Conservation (phyloP, 2,797 vertebrate genomes). For the Neosilurus hyrtlii region DNA sequence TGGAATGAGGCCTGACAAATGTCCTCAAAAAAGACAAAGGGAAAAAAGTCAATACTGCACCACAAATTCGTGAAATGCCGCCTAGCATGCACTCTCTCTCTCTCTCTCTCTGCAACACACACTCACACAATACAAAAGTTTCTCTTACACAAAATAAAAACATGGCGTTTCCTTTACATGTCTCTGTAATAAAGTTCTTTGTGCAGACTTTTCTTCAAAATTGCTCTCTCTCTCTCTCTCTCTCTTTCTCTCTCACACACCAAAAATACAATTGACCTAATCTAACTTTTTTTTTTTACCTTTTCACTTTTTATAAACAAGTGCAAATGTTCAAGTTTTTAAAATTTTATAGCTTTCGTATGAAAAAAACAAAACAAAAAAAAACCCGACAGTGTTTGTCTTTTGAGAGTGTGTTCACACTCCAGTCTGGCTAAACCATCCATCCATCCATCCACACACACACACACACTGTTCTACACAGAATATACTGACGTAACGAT, state of each 20-base stretch:
- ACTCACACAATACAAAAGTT: constrained; percentile 43
- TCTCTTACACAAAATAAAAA: constrained; percentile 56
- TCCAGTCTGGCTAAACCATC: background rate
- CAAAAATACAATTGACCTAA: constrained; percentile 46
- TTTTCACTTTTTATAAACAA: constrained; percentile 54
- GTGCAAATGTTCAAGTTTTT: constrained; percentile 67
- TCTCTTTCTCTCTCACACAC: constrained; percentile 28
- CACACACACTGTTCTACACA: constrained; percentile 46
- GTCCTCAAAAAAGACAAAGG: constrained; percentile 37
- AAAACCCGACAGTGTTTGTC: constrained; percentile 61
- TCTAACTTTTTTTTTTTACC: constrained; percentile 30
- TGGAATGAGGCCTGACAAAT: constrained; percentile 12
- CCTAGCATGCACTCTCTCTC: background rate
- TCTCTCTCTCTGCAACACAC: background rate
- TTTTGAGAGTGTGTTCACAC: constrained; percentile 36
- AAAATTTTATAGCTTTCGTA: constrained; percentile 59
- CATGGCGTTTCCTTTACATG: constrained; percentile 58
- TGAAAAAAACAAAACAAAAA: constrained; percentile 41
- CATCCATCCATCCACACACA: constrained; percentile 8
- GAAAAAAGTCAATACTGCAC: constrained; percentile 49
- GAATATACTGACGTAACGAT: constrained; percentile 53
- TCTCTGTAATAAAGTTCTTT: constrained; percentile 54
- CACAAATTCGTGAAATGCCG: constrained; percentile 36
- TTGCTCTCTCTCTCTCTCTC: constrained; percentile 24
- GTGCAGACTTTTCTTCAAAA: constrained; percentile 57